Base-by-base conservation (phyloP, 1,140 invertebrate genomes). In the Lepidurus apus region DNA sequence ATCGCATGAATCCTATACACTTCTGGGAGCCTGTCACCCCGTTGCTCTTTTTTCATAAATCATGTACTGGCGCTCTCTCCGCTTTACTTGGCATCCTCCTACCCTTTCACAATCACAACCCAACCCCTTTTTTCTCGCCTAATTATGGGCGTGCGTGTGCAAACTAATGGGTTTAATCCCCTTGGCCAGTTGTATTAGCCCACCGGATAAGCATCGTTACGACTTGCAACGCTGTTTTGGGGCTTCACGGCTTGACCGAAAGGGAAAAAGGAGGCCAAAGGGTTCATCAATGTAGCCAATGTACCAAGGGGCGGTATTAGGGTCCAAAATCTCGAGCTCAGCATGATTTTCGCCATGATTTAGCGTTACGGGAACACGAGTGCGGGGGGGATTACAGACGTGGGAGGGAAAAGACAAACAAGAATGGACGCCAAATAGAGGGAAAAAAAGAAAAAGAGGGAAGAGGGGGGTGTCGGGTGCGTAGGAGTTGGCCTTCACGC, bases 91-190 rank as follows among this genome's bases (percentile, higher is more conserved):
- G 34, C 34, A 34, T 34, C 34, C 34, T 34, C 34, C 34, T 34
- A 65, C 21, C 21, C 53, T 65, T 65, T 21, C 21, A 65, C 9
- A 65, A 17, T 21, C 45, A 13, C 53, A 65, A 21, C 53, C 53
- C 21, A 11, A 13, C 21, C 53, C 53, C 21, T 65, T 65, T 65
- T 65, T 65, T 65, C 21, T 7, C 3, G 53, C 53, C n/a, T 65
- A 65, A 65, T 65, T 65, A 65, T 65, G n/a, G 53, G 53, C 53
- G 53, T 65, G 53, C 53, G 53, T 65, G 53, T 65, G 17, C 53
- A 65, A 65, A 65, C 53, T 65, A 65, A 65, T 65, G 53, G 53
- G 53, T 65, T 65, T n/a, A 65, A 65, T 65, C 53, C 53, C 53
- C 53, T 65, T 17, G 53, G 53, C 53, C 21, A 65, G 53, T 65